Percentiles rank a stretch among this genome's conserved stretches.
Evolutionary conservation across 2,888 invertebrate genomes (phyloP).

Genomic region (Phragmatobia fuliginosa): DNA sequence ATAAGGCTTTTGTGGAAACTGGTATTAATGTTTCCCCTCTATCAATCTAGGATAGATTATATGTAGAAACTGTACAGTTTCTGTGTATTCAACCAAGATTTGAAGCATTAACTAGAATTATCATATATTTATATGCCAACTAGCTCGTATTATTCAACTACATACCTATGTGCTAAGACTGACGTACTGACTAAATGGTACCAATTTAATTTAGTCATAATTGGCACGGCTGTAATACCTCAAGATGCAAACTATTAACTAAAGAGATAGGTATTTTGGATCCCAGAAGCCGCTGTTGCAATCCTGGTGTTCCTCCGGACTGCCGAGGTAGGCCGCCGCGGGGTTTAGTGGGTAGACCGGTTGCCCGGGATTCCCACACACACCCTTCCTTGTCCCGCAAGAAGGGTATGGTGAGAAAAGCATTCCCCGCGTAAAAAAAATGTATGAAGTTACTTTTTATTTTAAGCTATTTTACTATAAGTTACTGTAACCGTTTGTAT

Average conservation of each 20-base stretch:
- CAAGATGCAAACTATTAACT: neutral
- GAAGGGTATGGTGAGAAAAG: no score
- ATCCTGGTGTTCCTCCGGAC: neutral
- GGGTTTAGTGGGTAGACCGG: no score
- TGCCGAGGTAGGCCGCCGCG: neutral
- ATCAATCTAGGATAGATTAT: constrained; percentile 3
- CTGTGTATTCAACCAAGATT: neutral
- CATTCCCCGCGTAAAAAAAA: no score
- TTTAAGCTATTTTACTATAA: no score
- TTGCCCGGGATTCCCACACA: no score
- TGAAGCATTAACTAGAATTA: neutral
- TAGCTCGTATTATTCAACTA: neutral
- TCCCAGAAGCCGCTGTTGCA: neutral
- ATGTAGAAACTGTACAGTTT: neutral
- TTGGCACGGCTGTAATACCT: neutral
- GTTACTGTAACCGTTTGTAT: neutral
- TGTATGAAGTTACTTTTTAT: no score
- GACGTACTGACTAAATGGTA: neutral
- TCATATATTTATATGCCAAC: neutral
- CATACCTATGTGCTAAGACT: no score
- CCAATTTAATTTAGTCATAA: neutral
- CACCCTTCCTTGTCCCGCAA: no score
- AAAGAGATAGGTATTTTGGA: neutral
- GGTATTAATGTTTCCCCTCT: neutral
- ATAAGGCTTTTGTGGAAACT: neutral